Conservation (phyloP, 1,140 invertebrate genomes). For the Anoplophora glabripennis region DNA sequence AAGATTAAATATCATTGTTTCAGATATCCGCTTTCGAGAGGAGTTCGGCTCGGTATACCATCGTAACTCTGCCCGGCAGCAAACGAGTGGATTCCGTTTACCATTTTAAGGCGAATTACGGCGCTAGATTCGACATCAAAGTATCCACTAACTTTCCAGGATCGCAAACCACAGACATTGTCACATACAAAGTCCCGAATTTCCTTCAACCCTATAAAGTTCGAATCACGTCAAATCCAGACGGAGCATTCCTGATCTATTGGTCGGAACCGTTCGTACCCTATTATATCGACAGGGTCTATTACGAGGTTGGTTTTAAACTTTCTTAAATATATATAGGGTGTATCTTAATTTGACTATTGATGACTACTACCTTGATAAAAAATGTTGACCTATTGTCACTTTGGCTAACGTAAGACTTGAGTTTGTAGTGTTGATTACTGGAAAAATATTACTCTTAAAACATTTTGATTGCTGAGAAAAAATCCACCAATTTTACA, state of each 20-base stretch:
- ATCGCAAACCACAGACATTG: conserved; percentile 23
- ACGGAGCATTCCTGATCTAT: conserved; percentile 35
- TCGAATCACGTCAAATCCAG: conserved; percentile 30
- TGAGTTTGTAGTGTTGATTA: too few relatives aligned
- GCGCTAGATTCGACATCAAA: conserved; percentile 29
- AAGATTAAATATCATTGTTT: conserved; percentile 4
- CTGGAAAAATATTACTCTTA: too few relatives aligned
- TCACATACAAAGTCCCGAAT: conserved; percentile 31
- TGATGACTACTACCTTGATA: too few relatives aligned
- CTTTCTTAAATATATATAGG: not conserved
- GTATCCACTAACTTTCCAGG: conserved; percentile 33
- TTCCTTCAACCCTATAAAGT: conserved; percentile 37
- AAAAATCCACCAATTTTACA: too few relatives aligned
- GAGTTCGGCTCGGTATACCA: conserved; percentile 8
- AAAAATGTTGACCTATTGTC: too few relatives aligned
- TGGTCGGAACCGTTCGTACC: conserved; percentile 38
- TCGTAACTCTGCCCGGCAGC: conserved; percentile 19
- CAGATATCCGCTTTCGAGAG: conserved; percentile 22
- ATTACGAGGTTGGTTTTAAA: conserved; percentile 29
- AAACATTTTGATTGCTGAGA: too few relatives aligned
- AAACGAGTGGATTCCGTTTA: conserved; percentile 18
- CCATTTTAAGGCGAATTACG: conserved; percentile 27
- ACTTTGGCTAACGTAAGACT: too few relatives aligned
- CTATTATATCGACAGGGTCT: conserved; percentile 29
- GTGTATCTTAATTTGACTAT: too few relatives aligned